phyloP scores from a whole-genome alignment of 30 jellyfish, hydroid and myxozoan genomes.

The Mastigias papua region DNA sequence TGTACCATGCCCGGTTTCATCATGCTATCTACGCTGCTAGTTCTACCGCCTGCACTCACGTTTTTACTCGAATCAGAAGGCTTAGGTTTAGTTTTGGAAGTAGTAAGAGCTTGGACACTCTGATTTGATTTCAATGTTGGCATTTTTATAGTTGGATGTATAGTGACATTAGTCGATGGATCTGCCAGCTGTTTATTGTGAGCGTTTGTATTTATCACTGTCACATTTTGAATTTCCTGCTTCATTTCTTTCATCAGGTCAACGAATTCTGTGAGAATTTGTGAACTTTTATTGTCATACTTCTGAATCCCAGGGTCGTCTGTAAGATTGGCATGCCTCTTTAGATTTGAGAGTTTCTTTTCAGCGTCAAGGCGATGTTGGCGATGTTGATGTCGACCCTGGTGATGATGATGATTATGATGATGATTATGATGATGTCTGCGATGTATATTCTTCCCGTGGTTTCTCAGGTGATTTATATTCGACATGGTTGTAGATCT shows the following conservation, averaged over 20 bases:
- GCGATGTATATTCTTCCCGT: conserved; percentile 12
- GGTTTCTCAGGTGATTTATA: conserved; percentile 11
- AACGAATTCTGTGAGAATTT: conserved; percentile 22
- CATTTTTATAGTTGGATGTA: background rate
- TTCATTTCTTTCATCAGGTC: conserved; percentile 76
- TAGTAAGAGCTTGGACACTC: background rate
- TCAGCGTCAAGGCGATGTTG: conserved; percentile 13
- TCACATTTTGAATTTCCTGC: conserved; percentile 54
- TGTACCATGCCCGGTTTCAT: conserved; percentile 32
- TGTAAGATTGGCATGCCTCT: background rate
- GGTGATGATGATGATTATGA: background rate
- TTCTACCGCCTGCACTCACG: background rate
- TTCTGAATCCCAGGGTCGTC: background rate
- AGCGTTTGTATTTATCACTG: background rate
- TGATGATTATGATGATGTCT: background rate
- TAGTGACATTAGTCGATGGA: background rate
- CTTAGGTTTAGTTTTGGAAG: background rate
- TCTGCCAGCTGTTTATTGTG: background rate
- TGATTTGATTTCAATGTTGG: background rate
- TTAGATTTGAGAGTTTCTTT: background rate
- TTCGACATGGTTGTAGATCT: conserved; percentile 37
- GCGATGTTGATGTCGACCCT: background rate
- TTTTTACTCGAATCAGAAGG: background rate
- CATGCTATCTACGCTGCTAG: background rate
- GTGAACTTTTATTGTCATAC: conserved; percentile 9